Evolutionary conservation across 2,113 vertebrate genomes (phyloP), one percentile per base, ranked within the genome.

Genomic region (Passer montanus): DNA sequence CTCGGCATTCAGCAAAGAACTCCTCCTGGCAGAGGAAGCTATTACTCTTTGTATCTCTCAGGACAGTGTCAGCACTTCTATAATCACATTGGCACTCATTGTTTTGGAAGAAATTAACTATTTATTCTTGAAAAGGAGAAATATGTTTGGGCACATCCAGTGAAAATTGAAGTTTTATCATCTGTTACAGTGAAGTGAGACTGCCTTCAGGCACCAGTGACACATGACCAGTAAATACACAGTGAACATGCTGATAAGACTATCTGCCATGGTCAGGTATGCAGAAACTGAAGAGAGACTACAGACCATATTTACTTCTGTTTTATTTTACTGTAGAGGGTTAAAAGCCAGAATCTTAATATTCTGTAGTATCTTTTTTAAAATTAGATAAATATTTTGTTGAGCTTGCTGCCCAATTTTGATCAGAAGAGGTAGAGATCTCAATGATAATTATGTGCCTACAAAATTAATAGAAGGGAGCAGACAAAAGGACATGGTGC

Each of bases 111-210:
- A 92, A 92, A 87, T 49, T 6, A 82, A 49, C 24, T 52, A 60
- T 47, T 93, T 75, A 58, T 56, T 73, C 41, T 78, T 7, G 5
- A 88, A 82, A 93, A 79, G 15, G 43, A 84, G 35, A 88, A 92
- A 58, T 76, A 33, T 2, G n/a, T 88, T 95, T 88, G 79, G 44
- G 50, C 92, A 91, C 1, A 6, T 93, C 58, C 46, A 73, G 60
- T 67, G 92, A 90, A 90, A 97, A 95, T 41, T 80, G 84, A 92
- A 96, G 58, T 75, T 86, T 81, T 39, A 35, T 80, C 16, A 21
- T 69, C 52, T 76, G 30, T 79, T 95, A 58, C 47, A 84, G 53
- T n/a, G 78, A 67, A 72, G 44, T 30, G 41, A 94, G 63, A 27
- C 31, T 84, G 60, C 31, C 81, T 92, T 60, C 80, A 89, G 69